Evolutionary conservation across 2,113 vertebrate species (phyloP), one percentile per base, ranked within the genome.

Genomic region (Phrynocephalus versicolor): DNA sequence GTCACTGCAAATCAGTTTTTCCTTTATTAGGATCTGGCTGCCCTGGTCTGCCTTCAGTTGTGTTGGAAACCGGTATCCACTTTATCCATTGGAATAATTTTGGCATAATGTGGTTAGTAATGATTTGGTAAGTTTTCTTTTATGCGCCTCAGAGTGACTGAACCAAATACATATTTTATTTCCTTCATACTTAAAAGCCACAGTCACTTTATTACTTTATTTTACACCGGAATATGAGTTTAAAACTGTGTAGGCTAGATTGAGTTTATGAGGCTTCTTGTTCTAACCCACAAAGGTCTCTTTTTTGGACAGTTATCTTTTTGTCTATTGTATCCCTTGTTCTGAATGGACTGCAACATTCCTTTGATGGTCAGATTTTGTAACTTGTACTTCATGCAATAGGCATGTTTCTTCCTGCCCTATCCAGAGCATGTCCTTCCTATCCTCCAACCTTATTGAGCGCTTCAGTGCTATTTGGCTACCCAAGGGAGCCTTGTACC

Each of bases 1-100:
- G 81, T 82, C 89, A 93, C 89, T 89, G 85, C 39, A 65, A 71
- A 92, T 93, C 92, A 90, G 90, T 94, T 93, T 93, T 95, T 91
- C 78, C 89, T 92, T 89, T 90, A 92, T 89, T 87, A 91, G 37
- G 21, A 55, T 15, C n/a, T 71, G 7, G 5, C 69, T 21, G n/a
- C 6, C 3, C 35, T 35, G 33, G 33, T 37, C 33, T 37, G 30
- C 30, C 64, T 67, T 67, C 64, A 67, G 64, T 30, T 13, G 12
- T n/a, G 27, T 67, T 67, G 27, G 27, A 67, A 67, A 67, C 30
- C 10, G 25, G 30, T 67, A 10, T 67, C 30, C 10, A 25, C 10
- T 67, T 67, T 67, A 30, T 30, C 64, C 30, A 10, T 67, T 67
- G 25, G 64, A 25, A n/a, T 67, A 67, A 67, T 67, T 67, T 67